Conservation (phyloP, 2,797 vertebrate genomes). For the Melanotaenia maccullochi region DNA sequence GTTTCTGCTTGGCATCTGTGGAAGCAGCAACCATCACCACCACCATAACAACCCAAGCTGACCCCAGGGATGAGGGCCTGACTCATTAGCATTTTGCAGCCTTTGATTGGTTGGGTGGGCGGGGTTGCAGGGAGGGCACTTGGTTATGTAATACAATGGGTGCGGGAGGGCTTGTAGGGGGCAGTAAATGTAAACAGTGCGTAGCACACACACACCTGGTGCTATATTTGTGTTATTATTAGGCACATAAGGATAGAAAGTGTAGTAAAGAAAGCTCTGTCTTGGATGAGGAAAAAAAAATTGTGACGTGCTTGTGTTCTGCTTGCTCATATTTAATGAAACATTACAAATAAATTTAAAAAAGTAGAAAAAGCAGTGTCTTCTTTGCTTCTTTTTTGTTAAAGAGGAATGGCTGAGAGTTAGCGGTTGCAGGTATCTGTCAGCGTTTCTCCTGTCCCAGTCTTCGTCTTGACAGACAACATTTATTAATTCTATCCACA, state of each 20-base stretch:
- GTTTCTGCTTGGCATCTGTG: constrained; percentile 53
- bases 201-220: constrained; percentile 81
- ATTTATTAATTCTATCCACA: constrained; percentile 75
- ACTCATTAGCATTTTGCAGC: constrained; percentile 91
- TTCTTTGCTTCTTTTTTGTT: constrained; percentile 79
- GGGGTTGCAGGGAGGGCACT: constrained; percentile 25
- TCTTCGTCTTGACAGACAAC: constrained; percentile 59
- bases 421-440: constrained; percentile 74
- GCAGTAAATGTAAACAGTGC: constrained; percentile 81
- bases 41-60: constrained; percentile 39
- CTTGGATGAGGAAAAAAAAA: constrained; percentile 83
- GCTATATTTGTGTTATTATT: constrained; percentile 83
- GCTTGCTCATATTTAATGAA: constrained; percentile 93
- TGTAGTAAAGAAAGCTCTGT: constrained; percentile 83
- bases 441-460: constrained; percentile 51
- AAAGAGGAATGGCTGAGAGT: constrained; percentile 53
- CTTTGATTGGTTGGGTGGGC: constrained; percentile 77
- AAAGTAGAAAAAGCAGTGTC: constrained; percentile 83
- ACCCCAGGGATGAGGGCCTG: constrained; percentile 70
- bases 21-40: constrained; percentile 42
- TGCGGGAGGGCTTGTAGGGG: constrained; percentile 25
- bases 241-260: constrained; percentile 72
- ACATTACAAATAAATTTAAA: constrained; percentile 92
- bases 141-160: constrained; percentile 76
- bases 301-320: constrained; percentile 95